Evolutionary conservation across 2,888 invertebrate genomes (phyloP).

Genomic region (Caenorhabditis imperialis): DNA sequence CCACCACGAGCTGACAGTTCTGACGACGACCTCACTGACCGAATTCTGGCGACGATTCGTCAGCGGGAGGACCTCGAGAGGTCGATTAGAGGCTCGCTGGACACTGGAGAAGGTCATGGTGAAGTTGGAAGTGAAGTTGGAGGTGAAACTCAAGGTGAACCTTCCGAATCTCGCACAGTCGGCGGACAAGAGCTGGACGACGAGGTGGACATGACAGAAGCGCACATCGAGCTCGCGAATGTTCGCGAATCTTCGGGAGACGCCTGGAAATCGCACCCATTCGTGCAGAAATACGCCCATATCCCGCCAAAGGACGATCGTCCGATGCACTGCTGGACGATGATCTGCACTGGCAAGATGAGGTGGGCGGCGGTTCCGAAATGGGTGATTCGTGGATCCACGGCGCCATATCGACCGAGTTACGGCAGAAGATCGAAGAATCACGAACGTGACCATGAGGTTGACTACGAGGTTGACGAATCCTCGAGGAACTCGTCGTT

Average conservation of each 20-base stretch:
- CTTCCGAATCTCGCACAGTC: too few species aligned
- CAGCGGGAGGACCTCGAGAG: neutral
- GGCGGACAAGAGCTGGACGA: too few species aligned
- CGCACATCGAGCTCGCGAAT: too few species aligned
- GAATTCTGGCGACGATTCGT: conserved; percentile 5
- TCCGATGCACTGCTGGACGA: neutral
- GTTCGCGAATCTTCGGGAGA: too few species aligned
- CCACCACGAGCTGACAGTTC: neutral
- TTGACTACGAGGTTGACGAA: neutral
- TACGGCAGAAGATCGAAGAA: neutral
- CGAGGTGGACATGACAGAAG: too few species aligned
- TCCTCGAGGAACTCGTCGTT: neutral
- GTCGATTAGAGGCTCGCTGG: too few species aligned
- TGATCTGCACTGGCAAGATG: neutral
- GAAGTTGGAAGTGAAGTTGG: neutral
- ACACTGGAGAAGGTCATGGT: neutral
- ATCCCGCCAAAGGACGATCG: conserved; percentile 13
- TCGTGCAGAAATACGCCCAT: too few species aligned
- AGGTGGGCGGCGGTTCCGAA: neutral
- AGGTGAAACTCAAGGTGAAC: too few species aligned
- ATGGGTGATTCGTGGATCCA: neutral
- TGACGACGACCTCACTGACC: conserved; percentile 1
- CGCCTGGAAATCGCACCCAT: too few species aligned
- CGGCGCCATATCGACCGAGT: neutral
- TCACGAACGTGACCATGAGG: neutral